These are phyloP conservation scores for Neopelma chrysocephalum DNA, from an alignment of 2,797 vertebrate species.

Conservation along the genomic window DNA sequence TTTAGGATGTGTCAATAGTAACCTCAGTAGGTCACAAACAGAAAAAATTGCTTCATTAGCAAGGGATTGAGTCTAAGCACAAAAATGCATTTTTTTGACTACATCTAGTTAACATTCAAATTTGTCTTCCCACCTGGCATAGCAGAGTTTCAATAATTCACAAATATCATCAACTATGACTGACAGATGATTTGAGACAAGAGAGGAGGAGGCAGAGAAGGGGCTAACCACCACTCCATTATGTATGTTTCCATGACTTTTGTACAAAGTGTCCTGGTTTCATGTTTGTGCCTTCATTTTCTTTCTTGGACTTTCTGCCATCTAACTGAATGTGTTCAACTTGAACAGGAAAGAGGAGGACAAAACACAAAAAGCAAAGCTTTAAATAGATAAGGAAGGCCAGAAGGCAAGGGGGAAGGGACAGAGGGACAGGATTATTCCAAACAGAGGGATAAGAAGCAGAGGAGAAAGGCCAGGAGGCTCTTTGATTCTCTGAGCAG, in stretches of 20 bases:
- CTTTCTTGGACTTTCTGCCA: neutral
- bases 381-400: neutral
- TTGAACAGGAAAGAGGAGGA: neutral
- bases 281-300: neutral
- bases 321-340: neutral
- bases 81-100: neutral
- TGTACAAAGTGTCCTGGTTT: neutral
- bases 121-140: neutral
- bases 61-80: neutral
- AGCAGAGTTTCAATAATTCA: neutral
- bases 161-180: neutral
- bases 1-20: neutral
- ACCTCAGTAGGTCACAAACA: neutral
- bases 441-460: neutral
- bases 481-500: neutral
- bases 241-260: neutral
- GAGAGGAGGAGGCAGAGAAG: neutral
- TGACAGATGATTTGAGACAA: neutral
- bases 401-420: neutral
- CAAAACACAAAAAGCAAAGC: neutral
- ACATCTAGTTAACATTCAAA: neutral
- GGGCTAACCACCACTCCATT: neutral
- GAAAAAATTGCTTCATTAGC: neutral
- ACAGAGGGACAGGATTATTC: neutral
- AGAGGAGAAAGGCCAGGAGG: neutral